phyloP scores from a whole-genome alignment of 2,113 vertebrate genomes.

The Formicarius rufipectus region DNA sequence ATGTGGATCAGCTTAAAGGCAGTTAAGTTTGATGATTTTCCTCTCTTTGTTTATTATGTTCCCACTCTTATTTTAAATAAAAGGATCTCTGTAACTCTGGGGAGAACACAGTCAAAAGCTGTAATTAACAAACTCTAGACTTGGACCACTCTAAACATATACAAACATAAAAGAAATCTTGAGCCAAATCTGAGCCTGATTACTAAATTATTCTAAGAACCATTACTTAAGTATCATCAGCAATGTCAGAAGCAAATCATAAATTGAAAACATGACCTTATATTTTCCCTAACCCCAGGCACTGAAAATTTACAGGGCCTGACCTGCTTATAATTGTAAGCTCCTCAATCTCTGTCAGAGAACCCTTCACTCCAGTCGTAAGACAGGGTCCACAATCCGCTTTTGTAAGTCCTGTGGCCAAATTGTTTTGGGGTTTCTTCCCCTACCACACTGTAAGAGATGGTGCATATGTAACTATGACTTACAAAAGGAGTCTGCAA shows the following conservation, averaged over 20 bases:
- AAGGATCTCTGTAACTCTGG: background rate
- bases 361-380: background rate
- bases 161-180: background rate
- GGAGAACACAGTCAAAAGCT: background rate
- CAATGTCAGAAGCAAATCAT: background rate
- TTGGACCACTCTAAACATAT: background rate
- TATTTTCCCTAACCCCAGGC: background rate
- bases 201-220: slow-evolving; percentile 11
- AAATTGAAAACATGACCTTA: slow-evolving; percentile 11
- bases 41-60: background rate
- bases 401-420: background rate
- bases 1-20: background rate
- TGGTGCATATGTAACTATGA: background rate
- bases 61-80: slow-evolving; percentile 8
- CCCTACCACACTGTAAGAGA: background rate
- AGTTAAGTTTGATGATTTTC: slow-evolving; percentile 8
- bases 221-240: background rate
- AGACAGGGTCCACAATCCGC: background rate
- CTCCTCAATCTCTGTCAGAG: background rate
- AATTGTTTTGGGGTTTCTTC: background rate
- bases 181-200: background rate
- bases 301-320: background rate
- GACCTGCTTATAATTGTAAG: background rate
- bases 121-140: background rate
- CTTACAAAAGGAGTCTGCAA: background rate